A percentile compares a stretch with the other conserved stretches of the same genome.
phyloP scores from a whole-genome alignment of 2,113 vertebrate species.

The Melanotaenia duboulayi region DNA sequence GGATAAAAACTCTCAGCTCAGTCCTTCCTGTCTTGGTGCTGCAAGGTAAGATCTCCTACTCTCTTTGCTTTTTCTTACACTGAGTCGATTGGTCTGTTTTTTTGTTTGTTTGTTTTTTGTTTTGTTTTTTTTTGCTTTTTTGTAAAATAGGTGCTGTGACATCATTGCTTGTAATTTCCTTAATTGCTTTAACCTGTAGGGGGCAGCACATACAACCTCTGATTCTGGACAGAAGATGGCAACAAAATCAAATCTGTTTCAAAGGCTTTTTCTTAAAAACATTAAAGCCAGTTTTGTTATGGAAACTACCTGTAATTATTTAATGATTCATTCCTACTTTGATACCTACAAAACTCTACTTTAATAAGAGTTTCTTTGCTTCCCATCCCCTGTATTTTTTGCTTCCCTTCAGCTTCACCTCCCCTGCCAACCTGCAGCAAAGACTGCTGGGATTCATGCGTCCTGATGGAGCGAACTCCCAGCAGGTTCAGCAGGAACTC shows the following conservation, averaged over 20 bases:
- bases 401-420: slow-evolving; percentile 81
- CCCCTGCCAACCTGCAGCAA: slow-evolving; percentile 91
- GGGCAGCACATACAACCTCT: background rate
- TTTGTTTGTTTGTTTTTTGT: background rate
- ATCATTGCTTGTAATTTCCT: background rate
- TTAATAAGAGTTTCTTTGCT: background rate
- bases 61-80: background rate
- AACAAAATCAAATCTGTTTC: background rate
- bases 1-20: slow-evolving; percentile 95
- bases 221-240: background rate
- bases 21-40: slow-evolving; percentile 88
- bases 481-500: slow-evolving; percentile 96
- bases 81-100: background rate
- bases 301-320: no score
- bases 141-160: background rate
- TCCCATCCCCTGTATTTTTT: slow-evolving; percentile 23
- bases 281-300: no score
- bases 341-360: background rate
- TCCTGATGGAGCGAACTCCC: slow-evolving; percentile 90
- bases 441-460: slow-evolving; percentile 92
- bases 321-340: no score
- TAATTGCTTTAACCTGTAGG: no score
- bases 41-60: slow-evolving; percentile 82
- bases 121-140: background rate
- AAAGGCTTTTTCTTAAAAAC: no score